These are phyloP conservation scores for Charaxes varanes DNA, from an alignment of 1,140 invertebrate species.

Conservation along the genomic window DNA sequence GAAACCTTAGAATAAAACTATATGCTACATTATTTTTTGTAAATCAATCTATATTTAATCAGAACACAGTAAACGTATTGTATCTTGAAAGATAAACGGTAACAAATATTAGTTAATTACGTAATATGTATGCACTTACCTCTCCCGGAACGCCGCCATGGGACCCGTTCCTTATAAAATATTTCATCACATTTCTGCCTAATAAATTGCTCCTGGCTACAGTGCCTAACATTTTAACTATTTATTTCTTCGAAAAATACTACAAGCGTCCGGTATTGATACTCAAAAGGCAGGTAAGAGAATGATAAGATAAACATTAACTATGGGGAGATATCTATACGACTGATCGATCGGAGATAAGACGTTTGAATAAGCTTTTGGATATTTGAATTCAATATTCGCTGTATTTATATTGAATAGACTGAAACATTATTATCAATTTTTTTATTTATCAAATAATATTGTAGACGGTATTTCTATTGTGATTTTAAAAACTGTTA, in stretches of 20 bases:
- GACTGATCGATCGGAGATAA: constrained; percentile 16
- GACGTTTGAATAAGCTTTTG: background rate
- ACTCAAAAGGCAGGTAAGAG: constrained; percentile 29
- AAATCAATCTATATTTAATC: no score
- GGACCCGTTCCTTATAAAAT: constrained; percentile 73
- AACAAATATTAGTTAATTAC: no score
- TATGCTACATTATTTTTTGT: no score
- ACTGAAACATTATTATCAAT: background rate
- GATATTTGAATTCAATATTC: background rate
- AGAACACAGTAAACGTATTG: no score
- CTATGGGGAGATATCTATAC: constrained; percentile 31
- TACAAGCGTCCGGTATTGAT: constrained; percentile 1
- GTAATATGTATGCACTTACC: constrained; percentile 58
- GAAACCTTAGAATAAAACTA: no score
- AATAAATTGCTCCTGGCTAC: constrained; percentile 26
- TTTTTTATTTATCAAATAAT: no score
- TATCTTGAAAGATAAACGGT: no score
- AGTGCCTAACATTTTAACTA: constrained; percentile 40
- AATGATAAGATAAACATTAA: constrained; percentile 54
- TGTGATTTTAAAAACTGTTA: no score
- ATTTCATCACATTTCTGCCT: constrained; percentile 69
- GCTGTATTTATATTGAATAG: background rate
- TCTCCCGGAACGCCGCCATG: constrained; percentile 78
- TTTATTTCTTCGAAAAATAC: constrained; percentile 11
- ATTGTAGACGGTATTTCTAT: no score